These are phyloP conservation scores for Craseonycteris thonglongyai DNA, from an alignment of 2,113 vertebrate species.

Conservation along the genomic window DNA sequence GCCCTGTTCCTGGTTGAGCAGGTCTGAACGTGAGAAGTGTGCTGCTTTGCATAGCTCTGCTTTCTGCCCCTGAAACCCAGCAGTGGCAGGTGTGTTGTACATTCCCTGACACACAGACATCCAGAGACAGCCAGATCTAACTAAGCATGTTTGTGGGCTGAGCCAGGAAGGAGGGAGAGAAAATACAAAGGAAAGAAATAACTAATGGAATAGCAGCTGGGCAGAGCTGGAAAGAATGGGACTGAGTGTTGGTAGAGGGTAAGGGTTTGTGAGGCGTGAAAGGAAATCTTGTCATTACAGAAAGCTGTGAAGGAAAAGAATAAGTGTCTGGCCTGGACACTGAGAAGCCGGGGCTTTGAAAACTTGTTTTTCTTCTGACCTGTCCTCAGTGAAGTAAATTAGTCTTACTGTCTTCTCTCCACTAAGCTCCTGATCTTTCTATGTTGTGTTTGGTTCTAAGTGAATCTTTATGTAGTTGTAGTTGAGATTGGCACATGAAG, in stretches of 20 bases:
- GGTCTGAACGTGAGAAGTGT: not conserved
- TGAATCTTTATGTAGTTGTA: not conserved
- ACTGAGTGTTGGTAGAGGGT: not conserved
- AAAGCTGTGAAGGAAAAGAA: not conserved
- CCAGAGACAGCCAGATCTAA: not conserved
- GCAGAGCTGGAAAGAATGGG: not conserved
- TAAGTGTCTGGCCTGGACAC: not conserved
- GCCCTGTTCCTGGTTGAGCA: not conserved
- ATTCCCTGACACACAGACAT: not conserved
- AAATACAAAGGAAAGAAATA: not conserved
- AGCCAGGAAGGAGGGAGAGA: not conserved
- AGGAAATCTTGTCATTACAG: not conserved
- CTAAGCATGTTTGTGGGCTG: not conserved
- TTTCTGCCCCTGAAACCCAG: not conserved
- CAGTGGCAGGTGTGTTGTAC: not conserved
- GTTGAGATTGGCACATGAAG: not conserved
- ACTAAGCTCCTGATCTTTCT: not conserved
- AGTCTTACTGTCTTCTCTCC: not conserved
- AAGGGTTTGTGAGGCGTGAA: not conserved
- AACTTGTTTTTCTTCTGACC: not conserved
- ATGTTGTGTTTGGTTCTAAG: not conserved
- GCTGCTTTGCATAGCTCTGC: not conserved
- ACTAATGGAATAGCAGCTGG: not conserved
- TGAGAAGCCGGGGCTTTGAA: not conserved
- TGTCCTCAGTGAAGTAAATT: not conserved